Evolutionary conservation across 2,888 invertebrate genomes (phyloP), one percentile per base, ranked within the genome.

Genomic region (Emmelina monodactyla): DNA sequence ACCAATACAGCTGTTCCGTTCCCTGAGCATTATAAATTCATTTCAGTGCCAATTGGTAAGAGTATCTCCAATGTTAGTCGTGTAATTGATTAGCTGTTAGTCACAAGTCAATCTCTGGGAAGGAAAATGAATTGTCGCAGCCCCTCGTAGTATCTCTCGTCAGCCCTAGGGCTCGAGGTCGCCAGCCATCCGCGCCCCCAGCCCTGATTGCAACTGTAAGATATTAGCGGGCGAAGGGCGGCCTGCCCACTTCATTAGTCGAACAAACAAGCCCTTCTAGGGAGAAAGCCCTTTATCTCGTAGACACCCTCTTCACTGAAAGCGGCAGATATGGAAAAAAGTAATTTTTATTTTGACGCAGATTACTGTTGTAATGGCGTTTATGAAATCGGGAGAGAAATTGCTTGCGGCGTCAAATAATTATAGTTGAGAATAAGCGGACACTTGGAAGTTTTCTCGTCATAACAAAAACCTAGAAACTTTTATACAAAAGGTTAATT

Each of bases 201-300:
- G 25, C 25, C 25, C 11, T 36, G 19, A 56, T 60, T 61, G 63
- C 62, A 58, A 66, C 64, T 62, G 63, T 62, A 55, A 25, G 25
- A 25, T 67, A 65, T 63, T 69, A 67, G 69, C 68, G 64, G 62
- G 49, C 46, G 50, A 41, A 54, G 56, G 58, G 55, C 47, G 58
- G 56, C 54, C 61, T 55, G 54, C 68, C 70, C 66, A 67, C 73
- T 73, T 75, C 76, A 76, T 76, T 76, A 75, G 58, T 47, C 54
- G 68, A 58, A 66, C 65, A 75, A 76, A 76, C 69, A 72, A 68
- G 61, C 47, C n/a, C n/a, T n/a, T n/a, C n/a, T n/a, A 45, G 55
- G 61, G 58, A 53, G 51, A 52, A 48, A 50, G 57, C 51, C 58
- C 63, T 63, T 63, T 63, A 66, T 62, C 62, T 62, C 58, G 42